Conservation (phyloP, 53 echinoderm and acorn worm genomes). For the Luidia sarsii region DNA sequence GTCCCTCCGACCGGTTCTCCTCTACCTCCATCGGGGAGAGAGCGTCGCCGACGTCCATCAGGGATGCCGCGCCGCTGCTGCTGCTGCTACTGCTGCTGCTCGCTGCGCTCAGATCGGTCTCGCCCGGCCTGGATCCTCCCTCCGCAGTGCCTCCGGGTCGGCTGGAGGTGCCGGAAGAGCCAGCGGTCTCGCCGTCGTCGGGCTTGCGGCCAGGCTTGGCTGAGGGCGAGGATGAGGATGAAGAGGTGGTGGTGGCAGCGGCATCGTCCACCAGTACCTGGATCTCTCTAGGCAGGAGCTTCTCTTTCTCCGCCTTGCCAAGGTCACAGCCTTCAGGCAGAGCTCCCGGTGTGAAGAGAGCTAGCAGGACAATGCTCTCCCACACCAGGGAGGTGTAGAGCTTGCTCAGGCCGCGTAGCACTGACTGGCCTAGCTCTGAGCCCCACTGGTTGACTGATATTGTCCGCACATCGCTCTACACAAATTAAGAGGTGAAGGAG, state of each 20-base stretch:
- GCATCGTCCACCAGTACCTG: conserved; percentile 55
- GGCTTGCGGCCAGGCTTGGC: conserved; percentile 29
- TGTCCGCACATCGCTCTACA: conserved; percentile 93
- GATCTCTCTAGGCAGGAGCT: conserved; percentile 81
- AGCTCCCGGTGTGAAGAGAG: conserved; percentile 92
- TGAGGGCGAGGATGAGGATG: too few species aligned
- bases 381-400: conserved; percentile 98
- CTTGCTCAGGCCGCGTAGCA: conserved; percentile 84
- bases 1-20: conserved; percentile 66
- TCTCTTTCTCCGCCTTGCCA: conserved; percentile 92
- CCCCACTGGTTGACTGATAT: conserved; percentile 99
- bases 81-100: conserved; percentile 39
- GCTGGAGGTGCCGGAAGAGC: too few species aligned
- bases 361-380: conserved; percentile 96
- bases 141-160: neutral
- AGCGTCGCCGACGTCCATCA: conserved; percentile 84
- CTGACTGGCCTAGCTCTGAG: conserved; percentile 89
- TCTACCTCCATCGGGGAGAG: conserved; percentile 97
- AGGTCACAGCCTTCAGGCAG: conserved; percentile 93
- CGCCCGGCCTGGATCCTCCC: neutral
- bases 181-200: conserved; percentile 5
- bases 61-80: conserved; percentile 56
- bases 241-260: too few species aligned
- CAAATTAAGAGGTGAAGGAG: conserved; percentile 2
- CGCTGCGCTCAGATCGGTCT: conserved; percentile 27